Evolutionary conservation across 2,797 vertebrate species (phyloP).

Genomic region (Xenopus petersii): DNA sequence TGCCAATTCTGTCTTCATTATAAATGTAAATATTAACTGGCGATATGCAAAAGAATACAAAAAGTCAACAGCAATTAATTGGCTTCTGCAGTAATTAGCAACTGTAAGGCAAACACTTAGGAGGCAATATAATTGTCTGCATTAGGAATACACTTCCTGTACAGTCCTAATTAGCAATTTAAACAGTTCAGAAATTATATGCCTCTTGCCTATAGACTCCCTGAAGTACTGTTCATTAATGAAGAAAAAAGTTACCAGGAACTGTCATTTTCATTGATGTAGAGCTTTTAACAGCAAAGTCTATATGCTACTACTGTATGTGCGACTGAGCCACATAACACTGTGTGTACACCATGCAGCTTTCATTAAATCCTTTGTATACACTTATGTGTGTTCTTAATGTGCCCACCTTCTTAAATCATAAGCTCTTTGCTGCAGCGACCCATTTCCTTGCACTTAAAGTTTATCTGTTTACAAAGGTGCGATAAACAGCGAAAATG

Average conservation of each 20-base stretch:
- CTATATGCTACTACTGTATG: no score
- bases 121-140: slow-evolving; percentile 78
- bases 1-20: slow-evolving; percentile 88
- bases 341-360: no score
- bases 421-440: no score
- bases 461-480: no score
- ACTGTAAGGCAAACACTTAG: slow-evolving; percentile 85
- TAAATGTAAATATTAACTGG: slow-evolving; percentile 87
- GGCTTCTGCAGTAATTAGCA: slow-evolving; percentile 83
- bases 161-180: slow-evolving; percentile 86
- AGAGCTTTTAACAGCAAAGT: no score
- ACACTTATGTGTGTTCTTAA: no score
- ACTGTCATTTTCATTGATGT: slow-evolving; percentile 78
- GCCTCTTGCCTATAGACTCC: slow-evolving; percentile 83
- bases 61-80: slow-evolving; percentile 88
- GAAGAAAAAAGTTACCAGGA: slow-evolving; percentile 74
- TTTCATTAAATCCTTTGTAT: no score
- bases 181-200: slow-evolving; percentile 86
- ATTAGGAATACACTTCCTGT: slow-evolving; percentile 83
- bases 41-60: slow-evolving; percentile 83
- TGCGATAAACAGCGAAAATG: no score
- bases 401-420: no score
- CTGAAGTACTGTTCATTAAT: slow-evolving; percentile 86
- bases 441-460: no score
- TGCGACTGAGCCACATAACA: no score